phyloP scores from a whole-genome alignment of 2,113 vertebrate genomes.

The Tragelaphus scriptus region DNA sequence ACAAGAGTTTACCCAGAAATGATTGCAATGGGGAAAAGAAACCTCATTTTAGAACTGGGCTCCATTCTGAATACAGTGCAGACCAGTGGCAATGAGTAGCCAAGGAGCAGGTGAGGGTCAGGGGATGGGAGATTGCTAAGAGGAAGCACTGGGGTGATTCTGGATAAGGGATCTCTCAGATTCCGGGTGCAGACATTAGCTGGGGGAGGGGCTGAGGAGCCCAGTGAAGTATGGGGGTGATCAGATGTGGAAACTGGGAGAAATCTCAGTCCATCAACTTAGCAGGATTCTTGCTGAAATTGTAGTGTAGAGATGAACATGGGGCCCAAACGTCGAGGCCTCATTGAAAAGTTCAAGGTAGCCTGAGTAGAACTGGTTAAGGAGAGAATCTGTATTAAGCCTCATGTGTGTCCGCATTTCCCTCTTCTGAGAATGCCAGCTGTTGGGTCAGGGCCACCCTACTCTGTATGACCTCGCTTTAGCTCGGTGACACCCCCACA shows the following conservation, averaged over 20 bases:
- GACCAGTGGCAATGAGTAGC: too few relatives aligned
- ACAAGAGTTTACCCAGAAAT: neutral
- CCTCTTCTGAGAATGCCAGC: neutral
- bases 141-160: neutral
- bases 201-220: too few relatives aligned
- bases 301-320: neutral
- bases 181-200: neutral
- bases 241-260: neutral
- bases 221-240: neutral
- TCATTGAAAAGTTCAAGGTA: neutral
- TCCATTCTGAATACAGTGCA: neutral
- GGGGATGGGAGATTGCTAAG: neutral
- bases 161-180: neutral
- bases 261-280: neutral
- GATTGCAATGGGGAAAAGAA: neutral
- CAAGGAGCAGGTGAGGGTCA: neutral
- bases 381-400: neutral
- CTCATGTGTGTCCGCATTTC: neutral
- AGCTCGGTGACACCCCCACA: neutral
- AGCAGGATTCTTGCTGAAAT: neutral
- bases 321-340: neutral
- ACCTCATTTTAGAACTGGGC: neutral
- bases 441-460: neutral
- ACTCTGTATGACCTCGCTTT: neutral
- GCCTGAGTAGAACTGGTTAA: neutral